phyloP scores from a whole-genome alignment of 1,140 invertebrate genomes.

The Eriocheir sinensis region DNA sequence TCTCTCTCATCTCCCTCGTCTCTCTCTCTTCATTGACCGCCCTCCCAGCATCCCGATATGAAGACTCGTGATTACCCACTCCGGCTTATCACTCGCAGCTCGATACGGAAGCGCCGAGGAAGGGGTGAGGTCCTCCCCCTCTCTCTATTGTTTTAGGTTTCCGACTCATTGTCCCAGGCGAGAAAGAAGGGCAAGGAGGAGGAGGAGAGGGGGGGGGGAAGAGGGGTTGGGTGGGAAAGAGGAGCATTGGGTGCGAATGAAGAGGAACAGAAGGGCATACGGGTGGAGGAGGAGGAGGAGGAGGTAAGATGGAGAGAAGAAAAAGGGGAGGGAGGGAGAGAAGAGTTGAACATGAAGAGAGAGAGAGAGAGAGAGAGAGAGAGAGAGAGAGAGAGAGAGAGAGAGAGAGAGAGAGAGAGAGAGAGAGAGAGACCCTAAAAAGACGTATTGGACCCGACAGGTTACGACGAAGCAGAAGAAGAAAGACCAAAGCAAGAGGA shows the following conservation, averaged over 20 bases:
- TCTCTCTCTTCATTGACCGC: not conserved
- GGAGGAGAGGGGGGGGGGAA: not conserved
- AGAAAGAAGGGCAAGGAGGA: not conserved
- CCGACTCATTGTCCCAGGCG: conserved; percentile 20
- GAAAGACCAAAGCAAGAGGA: too few relatives aligned
- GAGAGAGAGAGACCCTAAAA: not conserved
- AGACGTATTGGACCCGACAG: not conserved
- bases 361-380: too few relatives aligned
- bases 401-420: not conserved
- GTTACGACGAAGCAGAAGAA: not conserved
- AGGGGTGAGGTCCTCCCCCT: not conserved
- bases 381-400: not conserved
- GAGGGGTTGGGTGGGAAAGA: not conserved
- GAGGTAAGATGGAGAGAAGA: not conserved
- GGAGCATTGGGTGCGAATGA: too few relatives aligned
- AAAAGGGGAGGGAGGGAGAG: too few relatives aligned
- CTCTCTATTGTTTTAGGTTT: conserved; percentile 40
- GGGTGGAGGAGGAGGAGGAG: too few relatives aligned
- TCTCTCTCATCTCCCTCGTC: not conserved
- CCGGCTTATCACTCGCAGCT: conserved; percentile 46
- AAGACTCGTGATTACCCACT: conserved; percentile 30
- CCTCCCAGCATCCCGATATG: not conserved
- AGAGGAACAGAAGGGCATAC: not conserved
- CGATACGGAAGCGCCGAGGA: conserved; percentile 38
- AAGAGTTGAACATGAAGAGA: not conserved